Evolutionary conservation across 2,888 invertebrate species (phyloP).

Genomic region (Harpalus rufipes): DNA sequence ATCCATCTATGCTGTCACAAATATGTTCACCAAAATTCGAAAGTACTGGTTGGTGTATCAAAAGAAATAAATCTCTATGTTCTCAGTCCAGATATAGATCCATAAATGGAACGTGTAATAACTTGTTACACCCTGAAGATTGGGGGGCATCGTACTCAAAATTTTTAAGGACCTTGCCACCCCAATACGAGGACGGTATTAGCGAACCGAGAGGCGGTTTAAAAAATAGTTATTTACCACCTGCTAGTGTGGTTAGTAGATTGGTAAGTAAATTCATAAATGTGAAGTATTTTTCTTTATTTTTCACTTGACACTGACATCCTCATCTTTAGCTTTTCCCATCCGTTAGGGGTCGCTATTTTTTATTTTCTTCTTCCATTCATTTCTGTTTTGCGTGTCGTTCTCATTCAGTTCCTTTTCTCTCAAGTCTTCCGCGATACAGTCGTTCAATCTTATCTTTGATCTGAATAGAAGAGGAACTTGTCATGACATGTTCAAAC

Average conservation of each 20-base stretch:
- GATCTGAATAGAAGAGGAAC: no score
- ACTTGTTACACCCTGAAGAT: constrained; percentile 80
- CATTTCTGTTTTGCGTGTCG: no score
- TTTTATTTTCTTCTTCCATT: no score
- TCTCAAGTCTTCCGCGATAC: no score
- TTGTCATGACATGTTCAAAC: no score
- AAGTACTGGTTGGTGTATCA: neutral
- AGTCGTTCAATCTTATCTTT: no score
- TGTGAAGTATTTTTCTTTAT: no score
- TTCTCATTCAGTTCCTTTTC: no score
- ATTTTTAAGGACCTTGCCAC: constrained; percentile 85
- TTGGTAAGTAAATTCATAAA: no score
- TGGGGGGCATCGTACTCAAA: constrained; percentile 88
- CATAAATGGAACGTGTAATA: constrained; percentile 89
- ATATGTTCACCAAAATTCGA: neutral
- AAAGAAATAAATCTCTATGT: neutral
- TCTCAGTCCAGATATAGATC: constrained; percentile 80
- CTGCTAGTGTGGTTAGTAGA: constrained; percentile 87
- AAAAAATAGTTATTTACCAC: constrained; percentile 81
- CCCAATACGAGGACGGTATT: constrained; percentile 88
- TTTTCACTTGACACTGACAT: no score
- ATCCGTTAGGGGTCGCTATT: no score
- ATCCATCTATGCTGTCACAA: neutral
- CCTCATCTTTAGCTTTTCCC: no score
- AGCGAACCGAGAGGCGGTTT: constrained; percentile 82